Base-by-base conservation (phyloP, 37 sponge, comb jelly and placozoan genomes). In the Beroe ovata region DNA sequence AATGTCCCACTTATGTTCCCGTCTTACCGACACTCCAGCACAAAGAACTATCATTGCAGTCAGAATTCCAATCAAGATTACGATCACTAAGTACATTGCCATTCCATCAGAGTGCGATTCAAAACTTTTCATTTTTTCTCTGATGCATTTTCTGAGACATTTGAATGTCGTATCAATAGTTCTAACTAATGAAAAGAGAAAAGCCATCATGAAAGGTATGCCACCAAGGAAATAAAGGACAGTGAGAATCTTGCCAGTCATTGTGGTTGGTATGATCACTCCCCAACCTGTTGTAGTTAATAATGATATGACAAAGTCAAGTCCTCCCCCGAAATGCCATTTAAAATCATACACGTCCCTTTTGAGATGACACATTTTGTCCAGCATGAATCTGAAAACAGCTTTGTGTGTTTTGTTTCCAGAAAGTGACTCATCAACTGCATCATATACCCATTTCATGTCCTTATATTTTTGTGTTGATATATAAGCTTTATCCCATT, bases 251-350 rank as follows among this genome's bases (percentile, higher is more conserved):
- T 77, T 77, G 4, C 41, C 84, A 40, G 36, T 54, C 20, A 54
- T 54, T 6, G 84, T 42, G 14, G 63, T 23, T 6, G 84, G 84
- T 2, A 77, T 77, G 18, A 42, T 3, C 1, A 77, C 84, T 40
- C 84, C 84, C 84, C 84, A 40, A 23, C 84, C 84, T 23, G 84
- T 20, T 4, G 84, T 77, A 26, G 84, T 77, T 22, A 77, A 25
- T 3, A 77, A 2, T 23, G 47, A 77, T 6, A 77, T 77, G n/a
- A 77, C 84, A 77, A 32, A 77, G 41, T 77, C 47, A 42, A 77
- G 36, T 26, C 54, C 35, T 26, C 84, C 47, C 2, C 84, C 41
- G 3, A 21, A 77, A 23, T 77, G 84, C 84, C 84, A 77, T 54
- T 28, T 42, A 36, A 77, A 77, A 36, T 77, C 84, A 77, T 40